Evolutionary conservation across 2,113 vertebrate genomes (phyloP).

Genomic region (Prinia subflava): DNA sequence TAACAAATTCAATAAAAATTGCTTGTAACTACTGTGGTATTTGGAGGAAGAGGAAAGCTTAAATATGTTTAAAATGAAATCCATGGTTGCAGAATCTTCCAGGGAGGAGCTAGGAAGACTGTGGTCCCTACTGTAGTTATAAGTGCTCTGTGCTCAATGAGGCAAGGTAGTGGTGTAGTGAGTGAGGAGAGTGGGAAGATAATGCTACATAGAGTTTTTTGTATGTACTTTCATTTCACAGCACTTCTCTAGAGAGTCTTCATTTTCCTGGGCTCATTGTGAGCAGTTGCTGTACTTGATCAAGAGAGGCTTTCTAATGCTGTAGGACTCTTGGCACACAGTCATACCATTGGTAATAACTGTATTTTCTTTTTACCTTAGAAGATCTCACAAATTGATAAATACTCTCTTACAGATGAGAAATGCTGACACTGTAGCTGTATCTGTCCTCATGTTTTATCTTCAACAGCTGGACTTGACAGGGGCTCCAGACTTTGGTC

Average conservation of each 20-base stretch:
- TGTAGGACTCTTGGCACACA: not conserved
- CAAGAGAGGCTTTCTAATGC: not conserved
- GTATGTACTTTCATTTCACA: not conserved
- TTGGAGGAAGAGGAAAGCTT: not conserved
- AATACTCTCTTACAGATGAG: not conserved
- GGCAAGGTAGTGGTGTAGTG: not conserved
- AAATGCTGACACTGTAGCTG: not conserved
- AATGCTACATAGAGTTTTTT: rapidly evolving
- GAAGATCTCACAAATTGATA: not conserved
- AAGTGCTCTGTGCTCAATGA: rapidly evolving
- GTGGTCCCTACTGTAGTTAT: not conserved
- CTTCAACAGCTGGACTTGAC: not conserved
- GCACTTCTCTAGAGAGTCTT: not conserved
- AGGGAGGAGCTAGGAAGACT: not conserved
- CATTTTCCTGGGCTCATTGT: not conserved
- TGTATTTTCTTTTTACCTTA: not conserved
- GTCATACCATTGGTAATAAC: not conserved
- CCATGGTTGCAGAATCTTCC: not conserved
- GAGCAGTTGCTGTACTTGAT: not conserved
- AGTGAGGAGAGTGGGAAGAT: not conserved
- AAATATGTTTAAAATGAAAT: not conserved
- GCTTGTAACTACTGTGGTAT: not conserved
- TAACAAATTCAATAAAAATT: not conserved
- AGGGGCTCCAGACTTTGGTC: not conserved
- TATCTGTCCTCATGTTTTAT: not conserved